Evolutionary conservation across 2,797 vertebrate genomes (phyloP).

Genomic region (Liparis tanakae): DNA sequence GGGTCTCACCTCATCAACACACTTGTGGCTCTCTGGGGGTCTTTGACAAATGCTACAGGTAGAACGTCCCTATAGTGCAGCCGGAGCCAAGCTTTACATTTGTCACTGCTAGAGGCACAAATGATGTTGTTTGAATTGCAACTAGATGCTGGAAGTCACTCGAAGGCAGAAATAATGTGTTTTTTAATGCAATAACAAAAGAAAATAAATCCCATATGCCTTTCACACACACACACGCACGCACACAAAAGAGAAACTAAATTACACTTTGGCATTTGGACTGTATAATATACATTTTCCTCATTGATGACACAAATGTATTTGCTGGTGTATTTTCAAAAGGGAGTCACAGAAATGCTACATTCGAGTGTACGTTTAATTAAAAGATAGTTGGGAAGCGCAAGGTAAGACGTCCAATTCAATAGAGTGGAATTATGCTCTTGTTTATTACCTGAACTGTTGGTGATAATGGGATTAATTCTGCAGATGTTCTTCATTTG

Average conservation of each 20-base stretch:
- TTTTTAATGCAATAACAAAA: neutral
- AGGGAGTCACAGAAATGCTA: neutral
- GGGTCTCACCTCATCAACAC: slow-evolving; percentile 37
- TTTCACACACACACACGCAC: neutral
- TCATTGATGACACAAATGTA: neutral
- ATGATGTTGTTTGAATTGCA: slow-evolving; percentile 15
- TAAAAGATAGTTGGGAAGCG: slow-evolving; percentile 8
- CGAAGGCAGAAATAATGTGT: neutral
- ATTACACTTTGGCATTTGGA: neutral
- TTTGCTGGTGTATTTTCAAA: neutral
- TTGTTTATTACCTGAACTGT: slow-evolving; percentile 2
- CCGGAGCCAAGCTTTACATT: slow-evolving; percentile 19
- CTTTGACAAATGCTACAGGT: slow-evolving; percentile 26
- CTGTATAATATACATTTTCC: neutral
- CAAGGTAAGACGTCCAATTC: slow-evolving; percentile 4
- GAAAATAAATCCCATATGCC: slow-evolving; percentile 1
- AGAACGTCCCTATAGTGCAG: slow-evolving; percentile 9
- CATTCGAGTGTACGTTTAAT: slow-evolving; percentile 2
- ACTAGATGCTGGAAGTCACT: neutral
- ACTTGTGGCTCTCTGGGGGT: slow-evolving; percentile 1
- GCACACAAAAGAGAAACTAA: neutral
- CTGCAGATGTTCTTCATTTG: slow-evolving; percentile 7
- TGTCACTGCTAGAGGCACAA: slow-evolving; percentile 14
- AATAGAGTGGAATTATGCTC: neutral
- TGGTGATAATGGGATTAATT: slow-evolving; percentile 26